Conservation (phyloP, 2,888 invertebrate species). For the Nomada hirtipes region DNA sequence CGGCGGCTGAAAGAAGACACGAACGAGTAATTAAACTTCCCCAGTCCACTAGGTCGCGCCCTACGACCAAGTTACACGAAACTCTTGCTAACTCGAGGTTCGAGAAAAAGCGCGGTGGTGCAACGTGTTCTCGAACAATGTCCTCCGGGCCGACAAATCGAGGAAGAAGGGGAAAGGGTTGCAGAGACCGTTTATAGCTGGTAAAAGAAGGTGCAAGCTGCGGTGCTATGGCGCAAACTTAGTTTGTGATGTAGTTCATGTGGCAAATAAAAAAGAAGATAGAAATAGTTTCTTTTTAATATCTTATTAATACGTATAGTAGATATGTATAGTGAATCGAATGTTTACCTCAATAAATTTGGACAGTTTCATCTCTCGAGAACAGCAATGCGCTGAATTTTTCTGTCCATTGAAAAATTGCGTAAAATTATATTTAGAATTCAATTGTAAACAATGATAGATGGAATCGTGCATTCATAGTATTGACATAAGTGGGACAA, state of each 20-base stretch:
- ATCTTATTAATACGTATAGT: no score
- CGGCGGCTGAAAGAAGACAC: constrained; percentile 48
- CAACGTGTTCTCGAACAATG: constrained; percentile 9
- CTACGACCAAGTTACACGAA: constrained; percentile 56
- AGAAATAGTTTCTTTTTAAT: no score
- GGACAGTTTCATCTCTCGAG: no score
- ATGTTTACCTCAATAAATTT: no score
- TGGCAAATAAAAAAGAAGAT: no score
- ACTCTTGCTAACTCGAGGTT: constrained; percentile 45
- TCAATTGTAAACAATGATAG: no score
- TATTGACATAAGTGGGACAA: no score
- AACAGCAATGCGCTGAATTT: no score
- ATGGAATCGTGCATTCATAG: no score
- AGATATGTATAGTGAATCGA: no score
- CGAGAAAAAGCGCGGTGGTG: constrained; percentile 19
- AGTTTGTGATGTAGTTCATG: constrained; percentile 3
- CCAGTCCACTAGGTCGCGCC: constrained; percentile 34
- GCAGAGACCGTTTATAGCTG: background rate
- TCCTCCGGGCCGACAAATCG: constrained; percentile 41
- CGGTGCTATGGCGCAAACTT: constrained; percentile 21
- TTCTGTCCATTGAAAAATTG: no score
- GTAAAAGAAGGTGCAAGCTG: background rate
- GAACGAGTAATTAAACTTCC: constrained; percentile 67
- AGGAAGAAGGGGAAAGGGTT: background rate
- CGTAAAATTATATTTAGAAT: no score